A percentile compares a stretch with the other conserved stretches of the same genome.
phyloP scores from a whole-genome alignment of 1,140 invertebrate species.

The Euura saliciscinereae region DNA sequence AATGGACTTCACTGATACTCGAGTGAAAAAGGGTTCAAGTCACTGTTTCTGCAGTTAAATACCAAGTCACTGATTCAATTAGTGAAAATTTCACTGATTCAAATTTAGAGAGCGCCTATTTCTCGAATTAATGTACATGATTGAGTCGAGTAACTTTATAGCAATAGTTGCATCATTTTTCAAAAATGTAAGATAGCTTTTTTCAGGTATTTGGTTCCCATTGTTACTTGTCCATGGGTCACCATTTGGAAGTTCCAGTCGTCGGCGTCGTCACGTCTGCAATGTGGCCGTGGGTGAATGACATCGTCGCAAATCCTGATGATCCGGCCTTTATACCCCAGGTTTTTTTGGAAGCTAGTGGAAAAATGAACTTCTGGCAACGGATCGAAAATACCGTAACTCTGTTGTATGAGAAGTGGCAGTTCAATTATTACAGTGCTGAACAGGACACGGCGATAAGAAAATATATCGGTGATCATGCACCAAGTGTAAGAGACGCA shows the following conservation, averaged over 20 bases:
- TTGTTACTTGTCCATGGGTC: constrained; percentile 63
- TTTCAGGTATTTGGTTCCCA: constrained; percentile 31
- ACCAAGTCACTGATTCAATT: neutral
- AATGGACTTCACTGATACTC: no score
- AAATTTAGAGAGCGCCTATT: constrained; percentile 55
- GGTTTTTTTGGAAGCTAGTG: constrained; percentile 62
- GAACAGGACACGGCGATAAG: constrained; percentile 52
- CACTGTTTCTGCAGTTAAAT: no score
- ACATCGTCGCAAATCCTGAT: constrained; percentile 65
- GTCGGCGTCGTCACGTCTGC: constrained; percentile 66
- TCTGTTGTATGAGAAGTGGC: constrained; percentile 24
- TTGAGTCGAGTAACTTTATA: constrained; percentile 66
- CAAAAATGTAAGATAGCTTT: neutral
- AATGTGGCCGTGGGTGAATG: constrained; percentile 66
- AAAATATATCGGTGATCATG: constrained; percentile 51
- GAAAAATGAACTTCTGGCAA: constrained; percentile 66
- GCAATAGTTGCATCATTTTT: constrained; percentile 26
- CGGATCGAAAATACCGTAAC: constrained; percentile 60
- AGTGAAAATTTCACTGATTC: constrained; percentile 62
- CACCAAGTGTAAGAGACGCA: constrained; percentile 60
- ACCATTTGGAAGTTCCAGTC: constrained; percentile 63
- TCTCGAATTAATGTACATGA: constrained; percentile 53
- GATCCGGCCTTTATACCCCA: constrained; percentile 66
- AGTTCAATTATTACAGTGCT: constrained; percentile 27
- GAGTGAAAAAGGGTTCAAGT: no score